Base-by-base conservation (phyloP, 2,888 invertebrate genomes). In the Pycnomerus fuliginosus region DNA sequence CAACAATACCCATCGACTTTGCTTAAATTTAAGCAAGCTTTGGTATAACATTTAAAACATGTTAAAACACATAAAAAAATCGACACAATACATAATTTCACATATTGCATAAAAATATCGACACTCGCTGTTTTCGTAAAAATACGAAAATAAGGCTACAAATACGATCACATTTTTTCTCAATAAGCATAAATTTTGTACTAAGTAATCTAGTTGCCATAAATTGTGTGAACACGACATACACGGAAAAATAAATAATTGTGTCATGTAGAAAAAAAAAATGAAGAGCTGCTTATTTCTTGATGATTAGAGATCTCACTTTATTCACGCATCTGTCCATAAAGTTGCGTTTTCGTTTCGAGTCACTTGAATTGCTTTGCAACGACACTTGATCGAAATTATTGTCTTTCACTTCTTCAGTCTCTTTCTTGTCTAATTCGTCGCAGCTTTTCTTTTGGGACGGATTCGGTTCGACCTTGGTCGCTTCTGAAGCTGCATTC, bases 281-380 rank as follows among this genome's bases (percentile, higher is more conserved):
- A 31, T n/a, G 16, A 16, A 15, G 11, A 8, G 16, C 16, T 15
- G 30, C 44, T 58, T 56, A 68, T 50, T 68, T 70, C 51, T 67
- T 67, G 44, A 82, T 86, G 44, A 82, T 86, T 69, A 87, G 77
- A 75, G 85, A 84, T 76, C 85, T 82, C 72, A 87, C 84, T 81
- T 87, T 87, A 74, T 85, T 87, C 60, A 87, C 85, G 73, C 87
- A 87, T 70, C 84, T 79, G 78, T 90, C 89, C 82, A 90, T 86
- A 70, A 90, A 89, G 72, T 88, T 89, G 68, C 83, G 83, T 71
- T 83, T 84, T 64, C 82, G 77, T 69, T 85, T 84, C 4, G 78
- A 76, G 57, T 80, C 72, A 57, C 69, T 77, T 64, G 77, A 71
- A 58, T 78, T 61, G 78, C 63, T 80, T 69, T 61, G 77, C 61